Percentiles rank a stretch among this genome's conserved stretches.
These are phyloP conservation scores for Frankliniella intonsa DNA, from an alignment of 2,888 invertebrate species.

Conservation along the genomic window DNA sequence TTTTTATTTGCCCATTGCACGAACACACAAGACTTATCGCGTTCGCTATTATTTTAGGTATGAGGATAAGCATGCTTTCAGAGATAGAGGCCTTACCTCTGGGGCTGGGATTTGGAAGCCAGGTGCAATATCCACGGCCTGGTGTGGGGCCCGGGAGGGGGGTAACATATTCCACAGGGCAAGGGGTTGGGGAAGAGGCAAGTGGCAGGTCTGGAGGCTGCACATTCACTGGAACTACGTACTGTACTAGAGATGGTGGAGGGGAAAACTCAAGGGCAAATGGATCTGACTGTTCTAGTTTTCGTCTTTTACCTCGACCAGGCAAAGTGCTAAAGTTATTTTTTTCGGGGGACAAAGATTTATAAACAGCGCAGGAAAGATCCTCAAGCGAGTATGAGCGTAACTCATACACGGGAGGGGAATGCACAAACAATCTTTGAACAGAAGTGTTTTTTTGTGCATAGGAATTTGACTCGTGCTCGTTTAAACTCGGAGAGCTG, in stretches of 20 bases:
- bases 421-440: neutral
- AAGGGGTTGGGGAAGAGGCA: neutral
- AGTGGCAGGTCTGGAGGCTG: neutral
- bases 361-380: neutral
- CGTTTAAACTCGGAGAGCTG: no score
- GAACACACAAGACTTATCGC: no score
- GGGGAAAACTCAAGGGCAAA: neutral
- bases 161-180: conserved; percentile 13
- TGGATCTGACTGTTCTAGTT: neutral
- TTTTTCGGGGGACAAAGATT: no score
- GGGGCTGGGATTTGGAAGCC: conserved; percentile 23
- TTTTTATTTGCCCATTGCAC: neutral
- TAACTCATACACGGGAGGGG: neutral
- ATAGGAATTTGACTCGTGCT: neutral
- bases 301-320: neutral
- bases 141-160: conserved; percentile 1
- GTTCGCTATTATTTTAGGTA: neutral
- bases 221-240: neutral
- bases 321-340: neutral
- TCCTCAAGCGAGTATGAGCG: neutral
- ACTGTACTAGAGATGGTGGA: neutral
- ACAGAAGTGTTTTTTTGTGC: neutral
- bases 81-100: conserved; percentile 7
- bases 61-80: neutral
- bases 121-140: conserved; percentile 19